Evolutionary conservation across 2,113 vertebrate genomes (phyloP), one percentile per base, ranked within the genome.

Genomic region (Pseudorhombus dupliciocellatus): DNA sequence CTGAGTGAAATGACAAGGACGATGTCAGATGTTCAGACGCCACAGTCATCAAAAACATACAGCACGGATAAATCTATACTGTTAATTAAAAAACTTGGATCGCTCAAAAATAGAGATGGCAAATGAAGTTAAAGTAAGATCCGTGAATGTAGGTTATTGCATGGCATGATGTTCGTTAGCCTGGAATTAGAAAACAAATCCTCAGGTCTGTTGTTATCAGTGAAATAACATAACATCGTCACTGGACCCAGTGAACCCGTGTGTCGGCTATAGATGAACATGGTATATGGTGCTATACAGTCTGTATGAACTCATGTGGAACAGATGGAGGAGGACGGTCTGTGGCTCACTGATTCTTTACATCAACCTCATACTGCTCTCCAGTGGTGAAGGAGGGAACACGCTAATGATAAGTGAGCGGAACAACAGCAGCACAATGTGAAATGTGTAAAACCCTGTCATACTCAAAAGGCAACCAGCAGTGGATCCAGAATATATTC

Each of bases 311-410:
- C 20, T 30, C 10, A 22, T 37, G 34, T 37, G 34, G 10, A 37
- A 37, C 34, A 42, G 15, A 21, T 53, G 22, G 30, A 30, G 4
- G 34, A 72, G 18, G 46, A 72, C 15, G 46, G 7, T 28, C 18
- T 30, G 53, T 30, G 53, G 9, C 7, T 7, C 14, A 37, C n/a
- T 6, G 2, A 10, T 22, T 14, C 1, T 76, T 58, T 71, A 18
- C 42, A 2, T 25, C 51, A 51, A 28, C 64, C 73, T 77, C 59
- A 86, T 64, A 90, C 90, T 93, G 91, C 87, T 90, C 85, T 73
- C 90, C 70, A 85, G 91, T 89, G 90, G 12, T 50, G 0, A 62
- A 60, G 28, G 4, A 26, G 2, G 7, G 62, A 76, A 77, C 24
- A 31, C 37, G 34, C 34, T 12, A 37, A 37, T 37, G 34, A 4